Evolutionary conservation across 2,113 vertebrate genomes (phyloP), one percentile per base, ranked within the genome.

Genomic region (Clarias macrocephalus): DNA sequence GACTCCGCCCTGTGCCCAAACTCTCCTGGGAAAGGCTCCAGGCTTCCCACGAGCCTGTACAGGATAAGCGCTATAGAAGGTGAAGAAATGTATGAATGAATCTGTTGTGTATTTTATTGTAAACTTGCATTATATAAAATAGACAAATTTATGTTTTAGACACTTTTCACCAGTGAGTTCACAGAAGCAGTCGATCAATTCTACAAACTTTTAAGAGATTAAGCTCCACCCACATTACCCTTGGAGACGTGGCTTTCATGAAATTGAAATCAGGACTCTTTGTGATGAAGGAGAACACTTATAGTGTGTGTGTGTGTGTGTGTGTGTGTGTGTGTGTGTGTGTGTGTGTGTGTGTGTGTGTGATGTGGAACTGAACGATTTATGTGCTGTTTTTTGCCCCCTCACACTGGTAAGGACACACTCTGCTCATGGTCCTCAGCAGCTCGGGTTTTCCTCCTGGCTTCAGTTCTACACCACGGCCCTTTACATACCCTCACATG

Each of bases 401-500:
- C 70, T 42, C 70, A 42, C 70, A 73, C 60, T 63, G 6, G 60
- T 70, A 70, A 8, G 30, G 23, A 70, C 60, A 63, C 60, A 21
- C 37, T 52, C 37, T 19, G 19, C 70, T 42, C 19, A 10, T 23
- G 4, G 77, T 19, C 8, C 48, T 48, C 48, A 23, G 73, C 73
- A 4, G 52, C 18, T 66, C 12, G 5, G 13, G 19, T 66, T 60
- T 70, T 33, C 82, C 28, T 56, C 56, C 82, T 30, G 82, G 63
- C 82, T 85, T n/a, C 65, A 57, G 68, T 57, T 80, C 28, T 30
- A 57, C 28, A 37, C 80, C 48, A 66, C 15, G 57, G 8, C 33
- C 23, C 57, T 80, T 66, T 66, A 68, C 75, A 68, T 56, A 4
- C 30, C 54, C n/a, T 85, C 84, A 80, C 48, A 65, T 56, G 68